Evolutionary conservation across 1,140 invertebrate species (phyloP).

Genomic region (Caenorhabditis inopinata): DNA sequence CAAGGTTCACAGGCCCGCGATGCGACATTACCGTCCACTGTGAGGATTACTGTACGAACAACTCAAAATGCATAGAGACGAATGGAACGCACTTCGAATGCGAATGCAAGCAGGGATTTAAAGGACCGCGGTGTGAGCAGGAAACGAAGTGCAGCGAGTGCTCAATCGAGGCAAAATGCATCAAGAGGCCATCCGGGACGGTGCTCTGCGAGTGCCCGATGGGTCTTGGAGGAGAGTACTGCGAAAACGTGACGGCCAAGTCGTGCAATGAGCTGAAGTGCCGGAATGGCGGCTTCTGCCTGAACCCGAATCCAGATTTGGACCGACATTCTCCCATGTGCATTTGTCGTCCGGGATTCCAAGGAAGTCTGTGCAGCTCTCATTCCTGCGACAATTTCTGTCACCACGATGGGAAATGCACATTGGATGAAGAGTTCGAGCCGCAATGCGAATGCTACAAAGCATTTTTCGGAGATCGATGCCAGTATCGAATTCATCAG

Average conservation of each 20-base stretch:
- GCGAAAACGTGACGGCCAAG: neutral
- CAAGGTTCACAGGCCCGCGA: neutral
- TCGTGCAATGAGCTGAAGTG: neutral
- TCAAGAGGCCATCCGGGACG: neutral
- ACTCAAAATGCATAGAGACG: neutral
- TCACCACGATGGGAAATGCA: neutral
- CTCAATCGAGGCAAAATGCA: neutral
- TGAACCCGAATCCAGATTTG: neutral
- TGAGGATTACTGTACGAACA: slow-evolving; percentile 6
- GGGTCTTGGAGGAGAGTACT: neutral
- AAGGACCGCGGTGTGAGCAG: neutral
- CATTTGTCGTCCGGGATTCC: neutral
- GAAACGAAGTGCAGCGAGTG: slow-evolving; percentile 8
- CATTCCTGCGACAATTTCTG: slow-evolving; percentile 8
- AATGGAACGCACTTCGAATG: slow-evolving; percentile 21
- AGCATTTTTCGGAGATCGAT: neutral
- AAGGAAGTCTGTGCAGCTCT: neutral
- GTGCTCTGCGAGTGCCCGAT: neutral
- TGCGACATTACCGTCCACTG: neutral
- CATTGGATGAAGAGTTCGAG: neutral
- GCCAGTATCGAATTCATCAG: neutral
- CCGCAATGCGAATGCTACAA: slow-evolving; percentile 6
- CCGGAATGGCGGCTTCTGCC: neutral
- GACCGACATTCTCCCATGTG: neutral
- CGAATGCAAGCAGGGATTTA: slow-evolving; percentile 5